These are phyloP conservation scores for Unio delphinus DNA, from an alignment of 2,888 invertebrate genomes.

Conservation along the genomic window DNA sequence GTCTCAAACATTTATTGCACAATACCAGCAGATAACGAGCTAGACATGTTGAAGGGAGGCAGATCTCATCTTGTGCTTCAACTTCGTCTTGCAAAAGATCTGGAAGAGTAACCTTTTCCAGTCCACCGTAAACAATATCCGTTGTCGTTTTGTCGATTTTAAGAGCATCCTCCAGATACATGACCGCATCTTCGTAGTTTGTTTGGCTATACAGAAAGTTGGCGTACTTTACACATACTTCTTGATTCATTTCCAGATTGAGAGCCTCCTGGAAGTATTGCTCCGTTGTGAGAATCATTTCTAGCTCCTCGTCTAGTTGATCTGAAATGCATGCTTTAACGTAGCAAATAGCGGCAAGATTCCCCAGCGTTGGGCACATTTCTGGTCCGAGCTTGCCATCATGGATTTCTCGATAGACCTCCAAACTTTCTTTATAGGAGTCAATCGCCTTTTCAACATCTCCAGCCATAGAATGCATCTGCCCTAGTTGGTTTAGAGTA, in stretches of 20 bases:
- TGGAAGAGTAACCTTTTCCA: conserved; percentile 68
- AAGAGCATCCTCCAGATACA: conserved; percentile 59
- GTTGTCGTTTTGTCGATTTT: conserved; percentile 35
- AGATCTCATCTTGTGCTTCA: conserved; percentile 66
- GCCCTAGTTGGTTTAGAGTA: conserved; percentile 64
- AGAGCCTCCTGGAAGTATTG: conserved; percentile 66
- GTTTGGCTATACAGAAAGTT: conserved; percentile 68
- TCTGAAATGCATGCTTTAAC: conserved; percentile 68
- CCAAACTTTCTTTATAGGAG: conserved; percentile 66
- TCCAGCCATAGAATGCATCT: conserved; percentile 67
- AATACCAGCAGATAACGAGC: conserved; percentile 66
- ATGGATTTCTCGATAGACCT: conserved; percentile 64
- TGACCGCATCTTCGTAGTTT: conserved; percentile 61
- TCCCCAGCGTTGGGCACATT: conserved; percentile 63
- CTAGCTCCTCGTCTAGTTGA: conserved; percentile 58
- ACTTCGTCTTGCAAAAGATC: conserved; percentile 67
- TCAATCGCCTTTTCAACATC: conserved; percentile 69
- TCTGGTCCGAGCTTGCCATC: conserved; percentile 61
- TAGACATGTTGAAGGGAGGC: conserved; percentile 60
- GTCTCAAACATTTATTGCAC: conserved; percentile 58
- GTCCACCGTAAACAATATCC: conserved; percentile 60
- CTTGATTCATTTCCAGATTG: conserved; percentile 54
- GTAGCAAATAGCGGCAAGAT: conserved; percentile 68
- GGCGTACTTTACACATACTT: conserved; percentile 66
- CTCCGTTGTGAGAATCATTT: conserved; percentile 63